Percentiles rank a stretch among this genome's conserved stretches.
Conservation (phyloP, 1,140 invertebrate species). For the Drosophila paulistorum region DNA sequence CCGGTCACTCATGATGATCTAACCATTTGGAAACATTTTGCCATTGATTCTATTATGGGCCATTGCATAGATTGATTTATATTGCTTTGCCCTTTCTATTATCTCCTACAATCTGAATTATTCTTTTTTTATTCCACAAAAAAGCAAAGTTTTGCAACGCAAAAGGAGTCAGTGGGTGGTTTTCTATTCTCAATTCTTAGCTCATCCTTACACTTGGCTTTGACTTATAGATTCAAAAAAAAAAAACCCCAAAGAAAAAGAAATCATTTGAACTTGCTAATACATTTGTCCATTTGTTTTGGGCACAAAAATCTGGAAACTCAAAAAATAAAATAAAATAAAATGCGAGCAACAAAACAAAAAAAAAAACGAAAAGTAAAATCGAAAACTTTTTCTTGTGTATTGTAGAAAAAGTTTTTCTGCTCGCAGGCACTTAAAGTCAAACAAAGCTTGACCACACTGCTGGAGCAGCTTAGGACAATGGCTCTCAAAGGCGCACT, state of each 20-base stretch:
- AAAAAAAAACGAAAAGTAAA: slow-evolving; percentile 21
- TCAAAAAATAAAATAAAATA: slow-evolving; percentile 27
- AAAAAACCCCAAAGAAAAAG: slow-evolving; percentile 20
- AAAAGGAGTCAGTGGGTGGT: background rate
- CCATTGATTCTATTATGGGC: background rate
- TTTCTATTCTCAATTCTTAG: background rate
- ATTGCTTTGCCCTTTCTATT: background rate
- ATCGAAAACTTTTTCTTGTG: slow-evolving; percentile 52
- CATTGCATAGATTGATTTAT: slow-evolving; percentile 9
- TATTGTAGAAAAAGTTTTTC: slow-evolving; percentile 35
- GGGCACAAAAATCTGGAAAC: slow-evolving; percentile 19
- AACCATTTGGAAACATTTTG: background rate
- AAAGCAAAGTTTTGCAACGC: background rate
- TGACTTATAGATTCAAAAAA: slow-evolving; percentile 37
- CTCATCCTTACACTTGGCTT: slow-evolving; percentile 26
- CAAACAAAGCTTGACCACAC: slow-evolving; percentile 73
- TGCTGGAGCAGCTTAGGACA: slow-evolving; percentile 40
- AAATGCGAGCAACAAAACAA: background rate
- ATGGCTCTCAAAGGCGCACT: slow-evolving; percentile 77
- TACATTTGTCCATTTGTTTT: slow-evolving; percentile 70
- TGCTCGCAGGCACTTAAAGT: slow-evolving; percentile 49
- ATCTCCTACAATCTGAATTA: slow-evolving; percentile 9
- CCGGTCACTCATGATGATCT: background rate
- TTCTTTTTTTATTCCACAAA: slow-evolving; percentile 7
- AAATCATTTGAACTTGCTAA: slow-evolving; percentile 63